Base-by-base conservation (phyloP, 2,113 vertebrate species). In the Argyrosomus japonicus region DNA sequence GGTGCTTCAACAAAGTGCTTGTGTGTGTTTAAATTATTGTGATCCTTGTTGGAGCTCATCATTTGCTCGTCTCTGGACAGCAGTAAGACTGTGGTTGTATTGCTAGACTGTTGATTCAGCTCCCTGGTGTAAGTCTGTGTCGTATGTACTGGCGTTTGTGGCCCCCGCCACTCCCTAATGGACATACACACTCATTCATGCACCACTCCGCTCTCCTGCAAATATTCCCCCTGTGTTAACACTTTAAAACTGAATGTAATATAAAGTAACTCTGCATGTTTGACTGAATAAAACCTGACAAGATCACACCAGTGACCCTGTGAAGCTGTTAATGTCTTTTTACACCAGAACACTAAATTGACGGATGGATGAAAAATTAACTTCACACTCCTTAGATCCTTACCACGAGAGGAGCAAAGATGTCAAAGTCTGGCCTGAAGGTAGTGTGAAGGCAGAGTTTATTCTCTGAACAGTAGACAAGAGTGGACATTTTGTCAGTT, bases 11-110 rank as follows among this genome's bases (percentile, higher is more conserved):
- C 61, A 6, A 76, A 79, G 58, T 63, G 68, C 77, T 53, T 17
- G 47, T 40, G 70, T 64, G 29, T 51, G 21, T 76, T 68, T 65
- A 27, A 58, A 63, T 77, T 57, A 68, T 12, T 8, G 40, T 2
- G 6, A 56, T 18, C 32, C 58, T 61, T 61, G 43, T 25, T 47
- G 77, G 21, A 71, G 13, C 54, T 70, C 32, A 62, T 86, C 57
- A 45, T 73, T 32, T 50, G 62, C 43, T 77, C 3, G 47, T 89
- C 54, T 65, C 75, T 40, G 47, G 68, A 68, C 72, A 84, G 75
- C 65, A 23, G 51, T 62, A 3, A 14, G 19, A 51, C 0, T 25
- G 27, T 54, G 43, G 32, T 45, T 14, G 19, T 48, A n/a, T 72
- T 74, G 43, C 45, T 6, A 13, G 54, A 75, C 11, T 25, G 68